Base-by-base conservation (phyloP, 2,113 vertebrate species). In the Capreolus pygargus region DNA sequence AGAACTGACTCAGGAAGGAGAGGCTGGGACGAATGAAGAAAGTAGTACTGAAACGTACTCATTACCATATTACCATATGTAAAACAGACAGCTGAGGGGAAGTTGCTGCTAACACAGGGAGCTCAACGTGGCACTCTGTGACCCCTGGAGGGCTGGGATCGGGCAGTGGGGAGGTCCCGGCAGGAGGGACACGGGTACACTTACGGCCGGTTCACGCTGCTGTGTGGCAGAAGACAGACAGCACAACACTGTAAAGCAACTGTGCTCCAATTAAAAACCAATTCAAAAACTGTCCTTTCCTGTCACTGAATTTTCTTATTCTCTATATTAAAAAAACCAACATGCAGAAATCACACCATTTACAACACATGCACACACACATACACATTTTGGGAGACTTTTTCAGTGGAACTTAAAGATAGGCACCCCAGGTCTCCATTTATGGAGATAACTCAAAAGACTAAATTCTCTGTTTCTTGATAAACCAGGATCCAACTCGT, bases 381-480 rank as follows among this genome's bases (percentile, higher is more conserved):
- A 67, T 0, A 67, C 9, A 74, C 9, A 52, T 57, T 89, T n/a
- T 2, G 21, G 39, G 25, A 45, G 6, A 45, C 33, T 21, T 76
- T 94, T 78, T 76, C 33, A 12, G 14, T 28, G 47, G 13, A 91
- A 76, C 21, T 57, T 74, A 87, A 87, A 97, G 21, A 88, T 3
- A 33, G 10, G 45, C 7, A 28, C 1, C 47, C 28, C 23, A 39
- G 25, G 17, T 74, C 6, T 45, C 36, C 30, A 28, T 64, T 47
- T 50, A 57, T 50, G 25, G 12, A 81, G 25, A 7, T 60, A 88
- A 93, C 9, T 61, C 7, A 86, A 50, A 85, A 88, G 47, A 91
- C 84, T 88, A 85, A 89, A 93, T 30, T 5, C 3, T 78, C 33
- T 60, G 3, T 45, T 23, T 85, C 95, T 89, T 95, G 84, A 91